Conservation (phyloP, 2,888 invertebrate genomes). For the Cordylochernes scorpioides region DNA sequence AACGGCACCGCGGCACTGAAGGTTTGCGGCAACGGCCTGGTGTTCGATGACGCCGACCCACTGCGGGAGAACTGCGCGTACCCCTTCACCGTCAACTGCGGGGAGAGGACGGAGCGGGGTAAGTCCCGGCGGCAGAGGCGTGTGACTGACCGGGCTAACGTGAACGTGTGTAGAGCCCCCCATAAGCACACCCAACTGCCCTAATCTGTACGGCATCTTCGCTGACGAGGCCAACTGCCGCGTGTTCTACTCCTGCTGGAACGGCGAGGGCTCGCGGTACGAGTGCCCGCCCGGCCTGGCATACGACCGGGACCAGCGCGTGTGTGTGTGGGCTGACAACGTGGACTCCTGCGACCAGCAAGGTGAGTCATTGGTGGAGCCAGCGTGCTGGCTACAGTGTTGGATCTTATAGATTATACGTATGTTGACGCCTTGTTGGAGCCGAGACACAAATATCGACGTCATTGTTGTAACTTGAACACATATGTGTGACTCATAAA, state of each 20-base stretch:
- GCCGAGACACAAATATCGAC: too few relatives aligned
- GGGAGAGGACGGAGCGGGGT: slow-evolving; percentile 60
- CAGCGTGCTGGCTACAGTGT: too few relatives aligned
- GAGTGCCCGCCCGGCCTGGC: slow-evolving; percentile 82
- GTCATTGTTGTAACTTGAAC: too few relatives aligned
- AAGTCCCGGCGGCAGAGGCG: slow-evolving; percentile 9
- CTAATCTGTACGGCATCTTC: slow-evolving; percentile 71
- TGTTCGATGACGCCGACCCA: slow-evolving; percentile 61
- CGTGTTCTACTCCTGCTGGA: slow-evolving; percentile 90
- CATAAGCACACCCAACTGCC: slow-evolving; percentile 52
- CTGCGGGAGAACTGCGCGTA: slow-evolving; percentile 89
- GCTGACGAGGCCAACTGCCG: slow-evolving; percentile 61
- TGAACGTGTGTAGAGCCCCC: slow-evolving; percentile 39
- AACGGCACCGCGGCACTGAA: slow-evolving; percentile 61
- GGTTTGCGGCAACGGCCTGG: slow-evolving; percentile 76
- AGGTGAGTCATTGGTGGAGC: slow-evolving; percentile 35
- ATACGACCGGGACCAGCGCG: slow-evolving; percentile 69
- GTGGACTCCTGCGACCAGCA: slow-evolving; percentile 69
- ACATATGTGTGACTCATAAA: too few relatives aligned
- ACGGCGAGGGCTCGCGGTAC: slow-evolving; percentile 72
- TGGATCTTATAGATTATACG: too few relatives aligned
- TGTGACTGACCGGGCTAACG: too few relatives aligned
- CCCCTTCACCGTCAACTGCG: slow-evolving; percentile 76
- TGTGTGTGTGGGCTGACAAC: slow-evolving; percentile 90
- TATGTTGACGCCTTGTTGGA: too few relatives aligned